These are phyloP conservation scores for Vombatus ursinus DNA, from an alignment of 2,113 vertebrate genomes.

Conservation along the genomic window DNA sequence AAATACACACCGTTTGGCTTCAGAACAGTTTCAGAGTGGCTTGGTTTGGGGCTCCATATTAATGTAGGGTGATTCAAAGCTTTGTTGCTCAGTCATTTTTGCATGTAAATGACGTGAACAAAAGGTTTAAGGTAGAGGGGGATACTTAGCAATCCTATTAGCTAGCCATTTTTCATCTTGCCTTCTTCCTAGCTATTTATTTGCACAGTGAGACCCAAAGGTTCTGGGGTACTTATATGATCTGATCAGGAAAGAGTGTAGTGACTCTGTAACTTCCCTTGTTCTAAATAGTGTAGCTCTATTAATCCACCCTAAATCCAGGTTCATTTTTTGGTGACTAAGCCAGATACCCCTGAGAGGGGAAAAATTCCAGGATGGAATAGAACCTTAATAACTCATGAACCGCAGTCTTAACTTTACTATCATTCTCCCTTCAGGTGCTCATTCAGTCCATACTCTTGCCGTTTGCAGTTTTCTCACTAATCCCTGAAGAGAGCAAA, in stretches of 20 bases:
- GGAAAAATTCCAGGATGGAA: not conserved
- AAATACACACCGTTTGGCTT: not conserved
- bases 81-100: not conserved
- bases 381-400: not conserved
- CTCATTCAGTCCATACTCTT: not conserved
- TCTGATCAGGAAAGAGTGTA: not conserved
- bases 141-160: not conserved
- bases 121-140: not conserved
- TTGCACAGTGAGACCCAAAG: not conserved
- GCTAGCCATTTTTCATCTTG: not conserved
- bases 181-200: not conserved
- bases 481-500: not conserved
- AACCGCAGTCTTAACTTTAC: not conserved
- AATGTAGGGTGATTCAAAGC: not conserved
- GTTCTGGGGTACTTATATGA: not conserved
- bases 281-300: not conserved
- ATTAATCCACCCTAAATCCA: not conserved
- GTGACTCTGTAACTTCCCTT: too few relatives aligned
- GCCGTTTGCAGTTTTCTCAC: not conserved
- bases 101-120: not conserved
- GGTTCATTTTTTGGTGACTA: not conserved
- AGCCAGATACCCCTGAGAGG: not conserved
- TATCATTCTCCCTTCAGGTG: not conserved
- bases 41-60: not conserved
- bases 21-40: not conserved